Conservation (phyloP, 2,113 vertebrate genomes). For the Sorex araneus region DNA sequence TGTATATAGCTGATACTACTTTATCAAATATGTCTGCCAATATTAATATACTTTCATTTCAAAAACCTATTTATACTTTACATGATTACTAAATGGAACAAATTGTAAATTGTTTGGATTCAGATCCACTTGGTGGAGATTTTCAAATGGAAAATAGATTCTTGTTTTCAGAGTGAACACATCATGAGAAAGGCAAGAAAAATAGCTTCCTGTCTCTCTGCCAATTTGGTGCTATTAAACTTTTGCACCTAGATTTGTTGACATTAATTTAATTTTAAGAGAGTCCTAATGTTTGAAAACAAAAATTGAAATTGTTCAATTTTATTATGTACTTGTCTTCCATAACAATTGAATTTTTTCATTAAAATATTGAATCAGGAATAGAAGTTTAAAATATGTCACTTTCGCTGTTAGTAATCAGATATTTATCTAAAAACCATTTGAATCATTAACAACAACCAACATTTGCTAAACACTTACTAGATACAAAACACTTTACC, state of each 20-base stretch:
- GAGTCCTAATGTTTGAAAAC: background rate
- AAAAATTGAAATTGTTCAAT: constrained; percentile 48
- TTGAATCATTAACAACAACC: background rate
- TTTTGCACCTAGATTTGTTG: constrained; percentile 12
- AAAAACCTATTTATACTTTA: constrained; percentile 63
- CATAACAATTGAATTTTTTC: constrained; percentile 37
- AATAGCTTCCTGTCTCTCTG: background rate
- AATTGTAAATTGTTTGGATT: constrained; percentile 69
- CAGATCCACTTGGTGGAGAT: constrained; percentile 58
- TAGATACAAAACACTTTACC: background rate
- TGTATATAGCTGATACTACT: constrained; percentile 79
- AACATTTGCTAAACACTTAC: background rate
- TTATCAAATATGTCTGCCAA: constrained; percentile 82
- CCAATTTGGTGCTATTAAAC: background rate
- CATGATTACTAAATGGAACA: constrained; percentile 66
- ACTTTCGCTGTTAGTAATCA: constrained; percentile 42
- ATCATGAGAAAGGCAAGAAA: constrained; percentile 62
- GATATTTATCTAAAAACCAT: constrained; percentile 47
- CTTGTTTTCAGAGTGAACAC: constrained; percentile 8
- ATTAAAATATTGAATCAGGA: background rate
- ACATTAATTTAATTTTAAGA: constrained; percentile 56
- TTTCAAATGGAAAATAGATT: constrained; percentile 62
- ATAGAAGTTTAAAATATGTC: constrained; percentile 37
- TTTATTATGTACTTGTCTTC: constrained; percentile 36
- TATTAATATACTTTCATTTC: constrained; percentile 72